Evolutionary conservation across 2,113 vertebrate species (phyloP).

Genomic region (Anguilla rostrata): DNA sequence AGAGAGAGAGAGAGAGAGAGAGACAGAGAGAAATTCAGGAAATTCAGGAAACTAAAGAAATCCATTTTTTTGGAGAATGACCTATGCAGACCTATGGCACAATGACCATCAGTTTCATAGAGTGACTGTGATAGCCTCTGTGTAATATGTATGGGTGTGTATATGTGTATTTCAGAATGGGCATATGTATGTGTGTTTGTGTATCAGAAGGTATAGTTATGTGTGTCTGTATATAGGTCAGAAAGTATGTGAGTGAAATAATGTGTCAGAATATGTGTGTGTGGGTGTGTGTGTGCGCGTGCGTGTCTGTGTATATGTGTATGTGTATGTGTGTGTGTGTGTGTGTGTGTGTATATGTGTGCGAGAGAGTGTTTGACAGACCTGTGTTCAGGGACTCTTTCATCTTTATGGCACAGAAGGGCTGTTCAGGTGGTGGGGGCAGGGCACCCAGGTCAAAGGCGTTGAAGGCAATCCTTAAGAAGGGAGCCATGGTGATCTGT

Average conservation of each 20-base stretch:
- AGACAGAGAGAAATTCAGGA: no score
- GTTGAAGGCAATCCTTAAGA: conserved; percentile 88
- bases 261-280: background rate
- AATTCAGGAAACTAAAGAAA: no score
- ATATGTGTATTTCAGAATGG: background rate
- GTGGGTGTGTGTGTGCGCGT: background rate
- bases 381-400: conserved; percentile 94
- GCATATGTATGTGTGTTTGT: background rate
- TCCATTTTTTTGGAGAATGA: no score
- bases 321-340: background rate
- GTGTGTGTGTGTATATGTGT: background rate
- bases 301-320: background rate
- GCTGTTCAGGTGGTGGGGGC: conserved; percentile 63
- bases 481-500: conserved; percentile 82
- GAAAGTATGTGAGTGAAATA: background rate
- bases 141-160: background rate
- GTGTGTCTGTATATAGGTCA: background rate
- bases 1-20: background rate
- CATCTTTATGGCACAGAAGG: conserved; percentile 92
- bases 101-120: no score
- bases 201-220: background rate
- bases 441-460: conserved; percentile 79
- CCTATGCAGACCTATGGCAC: no score
- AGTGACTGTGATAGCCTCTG: no score
- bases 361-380: conserved; percentile 51